Conservation (phyloP, 2,888 invertebrate species). For the Lochmaea crataegi region DNA sequence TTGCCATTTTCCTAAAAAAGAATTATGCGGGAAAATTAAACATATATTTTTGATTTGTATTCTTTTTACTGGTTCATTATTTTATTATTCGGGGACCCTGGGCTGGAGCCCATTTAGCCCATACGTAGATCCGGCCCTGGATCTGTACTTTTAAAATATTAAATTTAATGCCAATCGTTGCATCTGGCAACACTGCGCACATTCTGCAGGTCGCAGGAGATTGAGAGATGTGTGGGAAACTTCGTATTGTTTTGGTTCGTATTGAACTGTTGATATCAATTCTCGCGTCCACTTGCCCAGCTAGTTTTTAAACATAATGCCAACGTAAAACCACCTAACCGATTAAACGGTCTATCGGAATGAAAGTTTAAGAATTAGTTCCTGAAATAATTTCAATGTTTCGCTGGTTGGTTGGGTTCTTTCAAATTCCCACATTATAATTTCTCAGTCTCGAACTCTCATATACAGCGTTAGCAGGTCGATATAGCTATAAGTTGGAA, state of each 20-base stretch:
- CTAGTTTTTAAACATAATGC: background rate
- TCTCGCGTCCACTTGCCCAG: background rate
- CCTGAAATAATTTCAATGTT: background rate
- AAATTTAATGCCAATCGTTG: background rate
- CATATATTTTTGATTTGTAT: too few relatives aligned
- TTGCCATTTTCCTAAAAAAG: too few relatives aligned
- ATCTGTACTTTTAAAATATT: too few relatives aligned
- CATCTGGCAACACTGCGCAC: background rate
- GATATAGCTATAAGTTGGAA: background rate
- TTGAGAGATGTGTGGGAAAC: slow-evolving; percentile 4
- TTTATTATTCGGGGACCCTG: too few relatives aligned
- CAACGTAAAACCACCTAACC: background rate
- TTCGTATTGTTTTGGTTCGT: slow-evolving; percentile 3
- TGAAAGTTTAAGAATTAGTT: slow-evolving; percentile 1
- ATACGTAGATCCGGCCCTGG: too few relatives aligned
- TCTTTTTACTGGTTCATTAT: too few relatives aligned
- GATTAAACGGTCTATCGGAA: background rate
- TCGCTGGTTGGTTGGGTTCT: background rate
- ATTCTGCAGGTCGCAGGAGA: slow-evolving; percentile 5
- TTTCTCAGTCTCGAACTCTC: background rate
- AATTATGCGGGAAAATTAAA: too few relatives aligned
- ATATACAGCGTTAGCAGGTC: background rate
- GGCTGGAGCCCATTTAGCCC: too few relatives aligned
- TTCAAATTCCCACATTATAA: background rate
- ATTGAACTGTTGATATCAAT: slow-evolving; percentile 8